Conservation (phyloP, 2,797 vertebrate species). For the Synaphobranchus kaupii region DNA sequence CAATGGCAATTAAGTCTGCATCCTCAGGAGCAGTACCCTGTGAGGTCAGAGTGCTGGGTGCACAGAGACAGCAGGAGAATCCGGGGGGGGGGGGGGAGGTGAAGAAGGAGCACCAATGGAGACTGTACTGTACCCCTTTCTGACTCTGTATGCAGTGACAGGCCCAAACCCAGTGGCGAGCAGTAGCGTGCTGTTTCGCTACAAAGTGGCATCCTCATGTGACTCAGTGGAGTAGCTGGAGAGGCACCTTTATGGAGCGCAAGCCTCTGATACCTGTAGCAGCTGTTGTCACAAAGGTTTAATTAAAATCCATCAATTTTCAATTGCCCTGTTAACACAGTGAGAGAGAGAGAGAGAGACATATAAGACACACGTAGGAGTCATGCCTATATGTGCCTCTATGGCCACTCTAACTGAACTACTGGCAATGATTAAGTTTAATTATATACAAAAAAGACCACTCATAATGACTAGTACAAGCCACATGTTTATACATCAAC, state of each 20-base stretch:
- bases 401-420: no score
- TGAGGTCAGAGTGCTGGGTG: conserved; percentile 7
- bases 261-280: background rate
- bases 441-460: no score
- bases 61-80: background rate
- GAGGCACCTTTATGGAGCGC: background rate
- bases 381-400: no score
- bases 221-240: background rate
- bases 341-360: background rate
- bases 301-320: background rate
- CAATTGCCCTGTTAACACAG: background rate
- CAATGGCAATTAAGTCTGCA: conserved; percentile 40
- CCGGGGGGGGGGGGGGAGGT: background rate
- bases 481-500: no score
- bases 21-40: conserved; percentile 9
- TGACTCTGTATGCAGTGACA: background rate
- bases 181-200: background rate
- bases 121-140: background rate
- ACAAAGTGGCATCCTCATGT: background rate
- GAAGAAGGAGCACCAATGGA: background rate
- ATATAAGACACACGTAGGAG: background rate
- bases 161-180: background rate
- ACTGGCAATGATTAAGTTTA: no score
- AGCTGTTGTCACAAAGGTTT: background rate
- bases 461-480: no score